Evolutionary conservation across 2,888 invertebrate genomes (phyloP), one percentile per base, ranked within the genome.

Genomic region (Drosophila vallismaia): DNA sequence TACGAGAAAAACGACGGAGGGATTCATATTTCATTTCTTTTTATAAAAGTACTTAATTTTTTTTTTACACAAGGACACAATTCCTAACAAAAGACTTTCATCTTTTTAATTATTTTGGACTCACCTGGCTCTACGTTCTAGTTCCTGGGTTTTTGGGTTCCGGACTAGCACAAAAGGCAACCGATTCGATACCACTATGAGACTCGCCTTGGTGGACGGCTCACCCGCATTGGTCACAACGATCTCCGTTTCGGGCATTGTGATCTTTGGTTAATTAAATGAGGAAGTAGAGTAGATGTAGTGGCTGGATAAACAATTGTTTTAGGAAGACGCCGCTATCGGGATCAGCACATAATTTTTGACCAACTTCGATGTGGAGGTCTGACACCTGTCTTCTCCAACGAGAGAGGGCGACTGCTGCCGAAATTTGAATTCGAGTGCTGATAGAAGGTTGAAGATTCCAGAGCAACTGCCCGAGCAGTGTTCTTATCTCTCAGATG

Each of bases 101-200:
- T 28, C 3, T 28, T 28, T 5, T 28, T 4, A 4, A 28, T 28
- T 0, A 4, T 14, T 42, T 10, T 10, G 4, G 28, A 87, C 93
- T 93, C 92, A 97, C 97, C 97, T 97, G 89, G 97, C 96, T 92
- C 95, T 96, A 75, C 97, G 94, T 84, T 95, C 94, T 86, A 97
- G 93, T 46, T 93, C 93, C 48, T 95, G 95, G 66, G 95, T 95
- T 82, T 93, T 93, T 56, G 95, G 93, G 92, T 96, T 94, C 90
- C 95, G 94, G 89, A 94, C 95, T 71, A 97, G 93, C 74, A 97
- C 95, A 92, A 97, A 97, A 6, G 97, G 97, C 90, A 97, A 93
- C 79, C 97, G 93, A 92, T 97, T 97, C 77, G 97, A 97, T 68
- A 97, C 97, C 79, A 97, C 97, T 88, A 97, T 97, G 94, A 97